A percentile compares a stretch with the other conserved stretches of the same genome.
phyloP scores from a whole-genome alignment of 2,797 vertebrate genomes.

The Tadarida brasiliensis region DNA sequence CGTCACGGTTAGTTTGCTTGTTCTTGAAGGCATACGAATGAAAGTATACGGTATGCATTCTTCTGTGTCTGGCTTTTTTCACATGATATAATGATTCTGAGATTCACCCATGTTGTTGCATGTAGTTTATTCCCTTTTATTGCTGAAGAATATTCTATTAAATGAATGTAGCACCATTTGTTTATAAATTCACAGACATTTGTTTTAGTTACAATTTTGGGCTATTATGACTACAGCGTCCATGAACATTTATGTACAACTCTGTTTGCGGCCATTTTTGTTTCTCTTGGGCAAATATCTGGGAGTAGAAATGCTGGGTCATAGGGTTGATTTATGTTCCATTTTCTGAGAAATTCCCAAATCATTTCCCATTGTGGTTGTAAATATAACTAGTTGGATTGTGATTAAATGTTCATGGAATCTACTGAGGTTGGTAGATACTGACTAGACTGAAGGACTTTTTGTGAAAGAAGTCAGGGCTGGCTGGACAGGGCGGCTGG shows the following conservation, averaged over 20 bases:
- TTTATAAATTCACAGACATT: neutral
- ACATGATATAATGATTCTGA: neutral
- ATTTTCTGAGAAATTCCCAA: constrained; percentile 34
- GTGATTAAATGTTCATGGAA: constrained; percentile 45
- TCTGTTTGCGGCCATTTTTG: neutral
- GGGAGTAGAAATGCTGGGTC: neutral
- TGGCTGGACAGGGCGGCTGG: neutral
- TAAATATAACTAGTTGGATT: constrained; percentile 20
- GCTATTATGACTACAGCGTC: neutral
- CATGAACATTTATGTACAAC: neutral
- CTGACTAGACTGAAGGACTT: neutral
- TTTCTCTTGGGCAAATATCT: constrained; percentile 49
- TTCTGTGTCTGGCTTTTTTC: neutral
- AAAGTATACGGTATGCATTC: neutral
- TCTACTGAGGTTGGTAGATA: constrained; percentile 35
- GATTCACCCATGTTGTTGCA: neutral
- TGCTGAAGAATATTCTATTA: neutral
- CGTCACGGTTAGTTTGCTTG: neutral
- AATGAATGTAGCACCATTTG: neutral
- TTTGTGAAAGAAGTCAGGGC: neutral
- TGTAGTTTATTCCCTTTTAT: neutral
- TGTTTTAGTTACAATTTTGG: neutral
- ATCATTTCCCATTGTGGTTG: neutral
- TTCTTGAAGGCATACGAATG: neutral
- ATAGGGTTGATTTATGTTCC: neutral